These are phyloP conservation scores for Sminthopsis crassicaudata DNA, from an alignment of 2,113 vertebrate species.

Conservation along the genomic window DNA sequence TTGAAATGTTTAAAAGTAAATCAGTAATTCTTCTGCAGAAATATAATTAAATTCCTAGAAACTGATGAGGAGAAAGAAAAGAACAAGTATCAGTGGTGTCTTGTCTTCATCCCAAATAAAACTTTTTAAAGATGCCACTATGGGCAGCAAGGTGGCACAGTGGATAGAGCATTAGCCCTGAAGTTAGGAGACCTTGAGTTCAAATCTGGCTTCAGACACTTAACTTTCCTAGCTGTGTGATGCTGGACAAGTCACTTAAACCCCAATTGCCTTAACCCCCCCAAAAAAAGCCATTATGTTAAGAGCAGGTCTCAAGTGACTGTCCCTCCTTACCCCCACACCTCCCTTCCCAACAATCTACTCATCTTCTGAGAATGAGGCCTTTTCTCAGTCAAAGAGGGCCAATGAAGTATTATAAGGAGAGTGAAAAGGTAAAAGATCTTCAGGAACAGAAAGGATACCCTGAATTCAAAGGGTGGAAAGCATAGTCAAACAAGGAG, in stretches of 20 bases:
- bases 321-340: neutral
- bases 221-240: no score
- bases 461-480: neutral
- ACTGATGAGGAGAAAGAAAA: neutral
- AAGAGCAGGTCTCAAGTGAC: neutral
- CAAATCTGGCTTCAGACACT: no score
- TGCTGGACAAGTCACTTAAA: no score
- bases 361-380: neutral
- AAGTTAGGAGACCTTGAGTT: no score
- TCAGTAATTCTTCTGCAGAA: neutral
- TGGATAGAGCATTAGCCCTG: no score
- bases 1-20: neutral
- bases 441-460: neutral
- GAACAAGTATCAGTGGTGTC: neutral
- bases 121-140: neutral
- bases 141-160: no score
- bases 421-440: neutral
- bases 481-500: neutral
- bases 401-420: neutral
- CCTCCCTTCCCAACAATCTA: neutral
- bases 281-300: no score
- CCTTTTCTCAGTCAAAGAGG: neutral
- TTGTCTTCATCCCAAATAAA: no score
- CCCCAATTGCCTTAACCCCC: neutral
- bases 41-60: neutral